Evolutionary conservation across 2,113 vertebrate species (phyloP).

Genomic region (Psophia crepitans): DNA sequence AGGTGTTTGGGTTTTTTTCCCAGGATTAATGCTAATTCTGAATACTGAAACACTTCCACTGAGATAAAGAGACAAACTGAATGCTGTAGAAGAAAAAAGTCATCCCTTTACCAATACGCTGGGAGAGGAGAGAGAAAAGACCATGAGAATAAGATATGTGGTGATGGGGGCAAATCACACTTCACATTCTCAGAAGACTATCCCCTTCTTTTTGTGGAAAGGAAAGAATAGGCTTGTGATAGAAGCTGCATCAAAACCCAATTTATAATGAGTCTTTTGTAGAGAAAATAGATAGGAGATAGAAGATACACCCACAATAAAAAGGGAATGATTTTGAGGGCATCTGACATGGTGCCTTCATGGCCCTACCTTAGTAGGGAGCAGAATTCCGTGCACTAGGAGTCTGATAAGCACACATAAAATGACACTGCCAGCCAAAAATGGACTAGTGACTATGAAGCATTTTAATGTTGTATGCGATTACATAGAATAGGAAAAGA

Average conservation of each 20-base stretch:
- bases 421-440: not conserved
- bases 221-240: not conserved
- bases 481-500: not conserved
- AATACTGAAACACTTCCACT: not conserved
- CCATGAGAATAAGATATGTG: not conserved
- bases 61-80: not conserved
- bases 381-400: not conserved
- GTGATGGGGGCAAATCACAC: fast-evolving
- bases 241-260: not conserved
- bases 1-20: not conserved
- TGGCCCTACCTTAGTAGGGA: not conserved
- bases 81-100: not conserved
- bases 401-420: not conserved
- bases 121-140: not conserved
- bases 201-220: not conserved
- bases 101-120: not conserved
- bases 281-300: not conserved
- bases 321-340: not conserved
- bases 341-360: not conserved
- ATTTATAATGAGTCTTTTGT: not conserved
- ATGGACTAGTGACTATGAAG: not conserved
- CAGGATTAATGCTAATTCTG: not conserved
- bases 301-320: not conserved
- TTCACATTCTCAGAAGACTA: not conserved
- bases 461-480: not conserved